Evolutionary conservation across 2,113 vertebrate species (phyloP).

Genomic region (Porphyrio hochstetteri): DNA sequence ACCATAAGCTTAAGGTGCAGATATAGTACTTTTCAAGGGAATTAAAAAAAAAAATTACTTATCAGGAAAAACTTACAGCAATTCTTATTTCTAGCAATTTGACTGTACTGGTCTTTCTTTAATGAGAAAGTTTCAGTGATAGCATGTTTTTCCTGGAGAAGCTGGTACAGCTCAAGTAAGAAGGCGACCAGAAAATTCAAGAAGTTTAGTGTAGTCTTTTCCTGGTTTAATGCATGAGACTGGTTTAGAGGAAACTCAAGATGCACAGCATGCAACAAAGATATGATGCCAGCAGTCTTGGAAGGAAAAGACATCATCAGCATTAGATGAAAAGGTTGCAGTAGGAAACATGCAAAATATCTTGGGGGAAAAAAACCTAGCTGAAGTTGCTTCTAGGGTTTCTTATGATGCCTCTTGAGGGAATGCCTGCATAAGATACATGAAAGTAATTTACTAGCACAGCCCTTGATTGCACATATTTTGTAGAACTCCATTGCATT

Average conservation of each 20-base stretch:
- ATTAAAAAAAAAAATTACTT: background rate
- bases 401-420: background rate
- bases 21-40: background rate
- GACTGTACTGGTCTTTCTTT: background rate
- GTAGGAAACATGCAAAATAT: background rate
- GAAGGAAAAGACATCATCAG: background rate
- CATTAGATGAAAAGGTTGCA: background rate
- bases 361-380: background rate
- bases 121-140: background rate
- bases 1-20: background rate
- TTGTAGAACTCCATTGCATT: background rate
- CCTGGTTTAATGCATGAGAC: background rate
- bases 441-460: background rate
- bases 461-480: background rate
- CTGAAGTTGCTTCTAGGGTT: background rate
- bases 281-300: background rate
- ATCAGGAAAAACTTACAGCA: accelerated
- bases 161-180: background rate
- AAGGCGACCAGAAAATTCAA: background rate
- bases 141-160: background rate
- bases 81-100: background rate
- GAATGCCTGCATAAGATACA: background rate
- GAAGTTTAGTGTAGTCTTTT: background rate
- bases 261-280: background rate
- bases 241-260: background rate